Evolutionary conservation across 2,888 invertebrate species (phyloP).

Genomic region (Cistogaster globosa): DNA sequence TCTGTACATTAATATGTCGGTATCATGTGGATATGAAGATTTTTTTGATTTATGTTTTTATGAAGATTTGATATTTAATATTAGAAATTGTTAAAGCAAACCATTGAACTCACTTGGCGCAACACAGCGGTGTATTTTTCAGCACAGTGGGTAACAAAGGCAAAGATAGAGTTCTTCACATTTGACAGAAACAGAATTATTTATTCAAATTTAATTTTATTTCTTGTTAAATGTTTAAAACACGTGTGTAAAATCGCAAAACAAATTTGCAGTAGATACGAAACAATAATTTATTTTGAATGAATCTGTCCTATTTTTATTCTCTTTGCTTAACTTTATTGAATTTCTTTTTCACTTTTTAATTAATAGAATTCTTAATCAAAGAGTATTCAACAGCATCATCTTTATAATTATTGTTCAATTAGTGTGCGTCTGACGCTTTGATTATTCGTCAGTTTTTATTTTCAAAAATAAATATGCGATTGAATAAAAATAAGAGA

Average conservation of each 20-base stretch:
- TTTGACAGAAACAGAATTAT: not conserved
- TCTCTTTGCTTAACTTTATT: not conserved
- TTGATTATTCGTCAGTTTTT: not conserved
- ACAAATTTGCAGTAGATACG: not conserved
- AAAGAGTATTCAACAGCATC: not conserved
- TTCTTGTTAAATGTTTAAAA: not conserved
- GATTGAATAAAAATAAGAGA: no score
- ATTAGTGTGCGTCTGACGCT: slow-evolving; percentile 16
- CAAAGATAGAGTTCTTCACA: not conserved
- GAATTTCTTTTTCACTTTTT: slow-evolving; percentile 18
- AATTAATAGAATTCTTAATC: slow-evolving; percentile 37
- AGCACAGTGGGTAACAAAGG: not conserved
- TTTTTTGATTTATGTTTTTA: not conserved
- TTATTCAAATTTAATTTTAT: no score
- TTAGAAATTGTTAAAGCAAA: not conserved
- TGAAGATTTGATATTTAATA: not conserved
- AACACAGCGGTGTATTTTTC: not conserved
- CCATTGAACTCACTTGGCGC: not conserved
- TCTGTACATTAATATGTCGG: no score
- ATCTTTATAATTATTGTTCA: slow-evolving; percentile 7
- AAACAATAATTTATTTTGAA: not conserved
- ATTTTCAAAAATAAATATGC: slow-evolving; percentile 13
- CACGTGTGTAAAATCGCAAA: not conserved
- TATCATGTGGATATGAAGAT: not conserved
- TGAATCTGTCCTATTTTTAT: not conserved